Evolutionary conservation across 2,113 vertebrate genomes (phyloP).

Genomic region (Taurulus bubalis): DNA sequence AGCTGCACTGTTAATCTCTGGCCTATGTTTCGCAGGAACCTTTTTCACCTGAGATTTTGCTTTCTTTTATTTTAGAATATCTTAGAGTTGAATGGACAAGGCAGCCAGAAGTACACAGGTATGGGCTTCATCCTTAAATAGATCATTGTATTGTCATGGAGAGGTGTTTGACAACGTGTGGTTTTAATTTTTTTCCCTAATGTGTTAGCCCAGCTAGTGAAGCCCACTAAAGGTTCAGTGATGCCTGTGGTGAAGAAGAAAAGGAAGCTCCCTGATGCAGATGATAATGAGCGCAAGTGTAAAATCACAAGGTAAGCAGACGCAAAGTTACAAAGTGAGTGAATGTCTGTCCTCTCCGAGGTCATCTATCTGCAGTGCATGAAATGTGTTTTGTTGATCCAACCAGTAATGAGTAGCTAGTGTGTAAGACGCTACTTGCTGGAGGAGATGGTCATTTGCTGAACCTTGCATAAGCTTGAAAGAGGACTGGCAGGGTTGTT

Average conservation of each 20-base stretch:
- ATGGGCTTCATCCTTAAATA: conserved; percentile 11
- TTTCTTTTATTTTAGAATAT: conserved; percentile 60
- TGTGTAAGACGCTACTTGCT: background rate
- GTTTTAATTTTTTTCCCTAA: background rate
- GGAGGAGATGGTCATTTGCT: background rate
- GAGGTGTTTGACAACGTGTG: background rate
- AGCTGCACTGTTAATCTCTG: background rate
- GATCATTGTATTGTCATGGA: background rate
- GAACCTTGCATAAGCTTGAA: background rate
- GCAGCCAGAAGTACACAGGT: conserved; percentile 75
- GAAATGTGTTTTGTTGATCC: background rate
- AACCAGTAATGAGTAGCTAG: background rate
- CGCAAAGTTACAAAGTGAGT: background rate
- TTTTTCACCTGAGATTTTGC: background rate
- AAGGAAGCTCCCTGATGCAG: conserved; percentile 88
- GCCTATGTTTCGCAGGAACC: background rate
- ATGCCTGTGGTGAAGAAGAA: conserved; percentile 97
- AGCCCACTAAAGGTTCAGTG: conserved; percentile 69
- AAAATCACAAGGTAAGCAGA: conserved; percentile 90
- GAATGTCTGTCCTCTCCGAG: background rate
- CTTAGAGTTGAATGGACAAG: conserved; percentile 81
- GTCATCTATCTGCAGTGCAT: background rate
- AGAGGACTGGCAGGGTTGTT: no score
- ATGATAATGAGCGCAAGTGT: conserved; percentile 88
- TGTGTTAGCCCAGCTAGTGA: conserved; percentile 65